Evolutionary conservation across 2,888 invertebrate genomes (phyloP), one percentile per base, ranked within the genome.

Genomic region (Dryadula phaetusa): DNA sequence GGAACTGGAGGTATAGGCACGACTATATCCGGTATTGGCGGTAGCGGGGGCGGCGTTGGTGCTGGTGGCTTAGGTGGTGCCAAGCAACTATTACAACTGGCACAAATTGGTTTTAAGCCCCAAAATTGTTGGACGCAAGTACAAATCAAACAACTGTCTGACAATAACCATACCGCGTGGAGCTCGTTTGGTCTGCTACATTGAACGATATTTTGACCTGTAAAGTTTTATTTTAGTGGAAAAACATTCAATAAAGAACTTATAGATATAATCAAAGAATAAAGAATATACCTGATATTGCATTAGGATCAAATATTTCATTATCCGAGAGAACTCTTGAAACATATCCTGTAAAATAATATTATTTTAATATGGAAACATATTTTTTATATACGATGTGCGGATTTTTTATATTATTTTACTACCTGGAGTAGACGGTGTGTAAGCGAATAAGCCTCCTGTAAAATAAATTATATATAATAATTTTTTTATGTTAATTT

Each of bases 161-260:
- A 67, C 0, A 72, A 40, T 0, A 82, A 76, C 82, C 81, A 82
- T 22, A 82, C 67, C 56, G 83, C 80, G 70, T 86, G 79, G 20
- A 90, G 70, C 61, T 90, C 87, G 1, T 85, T 84, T 66, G 78
- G 79, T 63, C 74, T 77, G 8, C 69, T 52, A 66, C 90, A 90
- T 7, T 63, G 58, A 10, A 84, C 64, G 49, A 67, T 34, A 20
- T 78, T 74, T 16, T 74, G 79, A 44, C 84, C 88, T 88, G 69
- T 12, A 71, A 72, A 2, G 10, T 0, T 4, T 14, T 5, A 42
- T 28, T 60, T 4, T 40, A 10, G 10, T 18, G 42, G 12, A 58
- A 20, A 34, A 54, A 20, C 12, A 18, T 8, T 10, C 18, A 18
- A 54, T 54, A 20, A 7, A 10, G 10, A 0, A 46, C 3, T 3